Evolutionary conservation across 2,797 vertebrate genomes (phyloP), one percentile per base, ranked within the genome.

Genomic region (Mormyrops attenuatus): DNA sequence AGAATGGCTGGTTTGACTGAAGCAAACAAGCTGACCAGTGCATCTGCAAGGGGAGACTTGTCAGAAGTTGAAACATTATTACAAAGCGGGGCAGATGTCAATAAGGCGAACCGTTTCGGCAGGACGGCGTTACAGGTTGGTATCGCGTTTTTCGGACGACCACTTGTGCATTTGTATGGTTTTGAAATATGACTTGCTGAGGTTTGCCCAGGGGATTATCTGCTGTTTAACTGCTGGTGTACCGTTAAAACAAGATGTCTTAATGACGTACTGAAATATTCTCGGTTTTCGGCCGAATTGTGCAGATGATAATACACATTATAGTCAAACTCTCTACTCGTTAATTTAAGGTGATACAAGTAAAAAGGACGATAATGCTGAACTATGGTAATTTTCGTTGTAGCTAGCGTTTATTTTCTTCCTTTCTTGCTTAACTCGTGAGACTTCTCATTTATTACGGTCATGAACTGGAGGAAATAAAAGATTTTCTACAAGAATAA

Each of bases 41-140:
- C 98, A 91, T 96, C 97, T 95, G 98, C 97, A 93, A 94, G 93
- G 90, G 98, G 98, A 94, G 94, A 98, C 89, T 93, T 97, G 92
- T 90, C 90, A 90, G 91, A 95, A 92, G 96, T 97, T 90, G 92
- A 95, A 93, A 89, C 88, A 93, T 95, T 97, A 93, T 95, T 99
- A 94, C 91, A 96, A 94, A 94, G 92, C 91, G 96, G 97, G 95
- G 95, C 95, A 94, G 94, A 97, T 95, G 97, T 98, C 93, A 98
- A 98, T 97, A 97, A 95, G 91, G 93, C 90, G 90, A 99, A 99
- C 95, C 92, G 15, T 92, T 97, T 94, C 94, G 95, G 95, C 91
- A 97, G 97, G 94, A 99, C 98, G 93, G 93, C 98, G 92, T 93
- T 99, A 92, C 98, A 99, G 98, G 98, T 99, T 94, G 93, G 98